Conservation (phyloP, 1,140 invertebrate species). For the Carcinoscorpius rotundicauda region DNA sequence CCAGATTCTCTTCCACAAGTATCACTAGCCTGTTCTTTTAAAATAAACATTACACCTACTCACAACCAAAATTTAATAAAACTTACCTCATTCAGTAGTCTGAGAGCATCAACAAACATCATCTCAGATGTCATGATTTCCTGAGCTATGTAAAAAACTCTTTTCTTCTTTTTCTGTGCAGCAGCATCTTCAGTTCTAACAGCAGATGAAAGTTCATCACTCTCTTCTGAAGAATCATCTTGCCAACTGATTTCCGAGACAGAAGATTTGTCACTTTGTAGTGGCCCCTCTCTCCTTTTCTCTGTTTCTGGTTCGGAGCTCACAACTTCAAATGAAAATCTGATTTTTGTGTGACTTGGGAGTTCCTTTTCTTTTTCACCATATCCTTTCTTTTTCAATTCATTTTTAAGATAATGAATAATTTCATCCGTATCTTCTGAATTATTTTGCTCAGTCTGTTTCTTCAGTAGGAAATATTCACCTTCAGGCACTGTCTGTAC, state of each 20-base stretch:
- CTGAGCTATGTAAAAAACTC: constrained; percentile 43
- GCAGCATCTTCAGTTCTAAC: constrained; percentile 3
- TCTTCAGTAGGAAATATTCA: background rate
- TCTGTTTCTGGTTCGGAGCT: constrained; percentile 5
- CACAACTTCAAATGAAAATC: background rate
- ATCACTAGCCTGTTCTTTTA: too few relatives aligned
- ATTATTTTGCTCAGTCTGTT: constrained; percentile 1
- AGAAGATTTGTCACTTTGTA: constrained; percentile 9
- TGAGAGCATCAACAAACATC: constrained; percentile 53
- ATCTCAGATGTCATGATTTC: constrained; percentile 56
- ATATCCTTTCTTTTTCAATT: constrained; percentile 5
- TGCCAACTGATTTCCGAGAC: constrained; percentile 19
- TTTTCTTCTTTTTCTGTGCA: constrained; percentile 27
- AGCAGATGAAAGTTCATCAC: constrained; percentile 13
- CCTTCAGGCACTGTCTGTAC: constrained; percentile 17
- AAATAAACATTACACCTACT: too few relatives aligned
- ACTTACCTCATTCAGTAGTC: constrained; percentile 49
- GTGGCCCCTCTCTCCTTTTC: background rate
- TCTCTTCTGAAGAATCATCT: constrained; percentile 19
- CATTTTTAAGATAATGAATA: constrained; percentile 13
- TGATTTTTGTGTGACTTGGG: background rate
- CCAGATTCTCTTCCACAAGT: too few relatives aligned
- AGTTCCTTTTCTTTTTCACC: constrained; percentile 4
- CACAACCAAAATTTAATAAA: background rate
- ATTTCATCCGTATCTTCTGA: constrained; percentile 18